Percentiles rank a stretch among this genome's conserved stretches.
Evolutionary conservation across 2,888 invertebrate genomes (phyloP).

Genomic region (Trimorus sp.): DNA sequence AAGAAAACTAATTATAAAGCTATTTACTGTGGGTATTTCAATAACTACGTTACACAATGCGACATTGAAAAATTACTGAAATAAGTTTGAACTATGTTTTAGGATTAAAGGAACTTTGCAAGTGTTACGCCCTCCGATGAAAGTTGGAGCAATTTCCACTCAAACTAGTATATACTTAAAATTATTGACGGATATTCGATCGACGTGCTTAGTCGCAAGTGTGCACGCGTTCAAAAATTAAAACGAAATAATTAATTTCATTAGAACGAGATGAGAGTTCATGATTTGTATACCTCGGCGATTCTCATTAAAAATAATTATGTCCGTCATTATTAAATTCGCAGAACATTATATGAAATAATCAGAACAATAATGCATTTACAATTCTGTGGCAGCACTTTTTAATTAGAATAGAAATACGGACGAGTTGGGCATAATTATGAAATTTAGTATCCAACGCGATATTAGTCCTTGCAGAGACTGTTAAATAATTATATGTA

Average conservation of each 20-base stretch:
- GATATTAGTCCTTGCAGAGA: no score
- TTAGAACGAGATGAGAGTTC: slow-evolving; percentile 43
- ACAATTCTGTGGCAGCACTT: neutral
- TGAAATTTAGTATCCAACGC: neutral
- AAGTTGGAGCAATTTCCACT: slow-evolving; percentile 35
- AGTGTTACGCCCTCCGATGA: slow-evolving; percentile 24
- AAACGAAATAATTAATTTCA: slow-evolving; percentile 55
- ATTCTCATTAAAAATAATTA: slow-evolving; percentile 63
- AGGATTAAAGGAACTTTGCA: slow-evolving; percentile 23
- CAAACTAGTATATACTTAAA: slow-evolving; percentile 28
- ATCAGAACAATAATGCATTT: slow-evolving; percentile 12
- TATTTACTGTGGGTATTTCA: no score
- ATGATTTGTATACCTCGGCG: slow-evolving; percentile 21
- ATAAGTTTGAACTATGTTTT: slow-evolving; percentile 32
- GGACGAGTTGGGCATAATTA: neutral
- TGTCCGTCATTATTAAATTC: slow-evolving; percentile 49
- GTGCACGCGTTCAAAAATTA: slow-evolving; percentile 38
- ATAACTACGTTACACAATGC: no score
- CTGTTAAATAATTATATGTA: no score
- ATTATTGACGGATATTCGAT: slow-evolving; percentile 43
- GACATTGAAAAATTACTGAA: neutral
- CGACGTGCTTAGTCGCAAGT: slow-evolving; percentile 26
- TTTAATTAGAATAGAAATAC: neutral
- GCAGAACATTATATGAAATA: slow-evolving; percentile 33
- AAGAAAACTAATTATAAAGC: no score